A percentile compares a stretch with the other conserved stretches of the same genome.
Evolutionary conservation across 2,797 vertebrate species (phyloP).

Genomic region (Sphaeramia orbicularis): DNA sequence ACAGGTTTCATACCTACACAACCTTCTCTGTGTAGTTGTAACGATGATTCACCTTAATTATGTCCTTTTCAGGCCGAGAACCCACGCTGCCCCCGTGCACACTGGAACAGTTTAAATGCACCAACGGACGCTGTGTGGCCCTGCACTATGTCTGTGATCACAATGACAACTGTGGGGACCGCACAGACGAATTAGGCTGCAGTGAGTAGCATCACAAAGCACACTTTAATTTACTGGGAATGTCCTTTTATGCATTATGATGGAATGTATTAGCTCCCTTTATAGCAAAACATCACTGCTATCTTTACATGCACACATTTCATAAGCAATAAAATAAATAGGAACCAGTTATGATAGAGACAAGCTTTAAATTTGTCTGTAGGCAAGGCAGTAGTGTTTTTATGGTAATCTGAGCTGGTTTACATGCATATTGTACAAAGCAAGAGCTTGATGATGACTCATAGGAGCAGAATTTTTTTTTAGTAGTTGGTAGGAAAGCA

Average conservation of each 20-base stretch:
- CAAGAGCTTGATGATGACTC: no score
- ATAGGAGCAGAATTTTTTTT: no score
- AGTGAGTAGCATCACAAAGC: slow-evolving; percentile 85
- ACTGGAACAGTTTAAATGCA: slow-evolving; percentile 92
- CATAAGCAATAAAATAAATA: no score
- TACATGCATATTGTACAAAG: no score
- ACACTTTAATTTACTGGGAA: not conserved
- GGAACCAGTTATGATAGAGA: no score
- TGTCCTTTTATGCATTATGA: not conserved
- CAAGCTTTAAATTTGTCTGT: no score
- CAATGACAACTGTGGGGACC: slow-evolving; percentile 92
- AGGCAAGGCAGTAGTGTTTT: no score
- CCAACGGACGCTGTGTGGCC: slow-evolving; percentile 88
- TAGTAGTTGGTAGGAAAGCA: no score
- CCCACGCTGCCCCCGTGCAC: slow-evolving; percentile 90
- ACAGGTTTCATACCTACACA: slow-evolving; percentile 21
- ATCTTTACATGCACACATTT: no score
- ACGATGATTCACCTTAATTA: slow-evolving; percentile 33
- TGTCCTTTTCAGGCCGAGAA: slow-evolving; percentile 83
- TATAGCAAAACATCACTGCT: no score
- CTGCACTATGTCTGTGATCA: slow-evolving; percentile 90
- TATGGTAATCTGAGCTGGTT: no score
- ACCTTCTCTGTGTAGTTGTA: slow-evolving; percentile 13
- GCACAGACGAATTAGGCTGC: slow-evolving; percentile 92
- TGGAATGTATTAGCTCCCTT: no score